These are phyloP conservation scores for Chitala chitala DNA, from an alignment of 2,113 vertebrate species.

Conservation along the genomic window DNA sequence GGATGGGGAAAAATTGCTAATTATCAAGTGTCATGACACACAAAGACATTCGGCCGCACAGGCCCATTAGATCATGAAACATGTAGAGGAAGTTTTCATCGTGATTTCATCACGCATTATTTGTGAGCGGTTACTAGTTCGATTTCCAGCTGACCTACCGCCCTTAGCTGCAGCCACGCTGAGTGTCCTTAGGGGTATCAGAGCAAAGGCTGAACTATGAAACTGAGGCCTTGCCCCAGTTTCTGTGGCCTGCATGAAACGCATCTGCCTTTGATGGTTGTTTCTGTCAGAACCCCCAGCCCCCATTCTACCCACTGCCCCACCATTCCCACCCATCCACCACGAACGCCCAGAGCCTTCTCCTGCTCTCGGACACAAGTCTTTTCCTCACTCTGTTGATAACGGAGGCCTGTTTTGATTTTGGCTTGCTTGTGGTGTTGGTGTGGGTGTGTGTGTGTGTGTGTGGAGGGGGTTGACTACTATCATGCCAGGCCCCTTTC, in stretches of 20 bases:
- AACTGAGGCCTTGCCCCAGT: conserved; percentile 34
- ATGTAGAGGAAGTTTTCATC: too few species aligned
- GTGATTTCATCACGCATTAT: too few species aligned
- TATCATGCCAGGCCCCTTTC: neutral
- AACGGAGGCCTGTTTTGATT: neutral
- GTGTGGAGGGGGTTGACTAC: neutral
- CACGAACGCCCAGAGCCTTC: neutral
- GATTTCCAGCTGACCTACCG: neutral
- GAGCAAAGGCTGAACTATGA: conserved; percentile 34
- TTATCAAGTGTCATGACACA: too few species aligned
- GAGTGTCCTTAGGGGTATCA: conserved; percentile 25
- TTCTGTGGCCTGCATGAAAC: conserved; percentile 43
- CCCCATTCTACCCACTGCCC: neutral
- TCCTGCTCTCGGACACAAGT: neutral
- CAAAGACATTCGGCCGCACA: too few species aligned
- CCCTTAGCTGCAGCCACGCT: neutral
- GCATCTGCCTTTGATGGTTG: conserved; percentile 44
- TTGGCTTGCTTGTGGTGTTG: too few species aligned
- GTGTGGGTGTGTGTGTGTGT: neutral
- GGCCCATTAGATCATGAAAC: too few species aligned
- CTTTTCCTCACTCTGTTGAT: neutral
- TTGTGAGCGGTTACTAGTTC: too few species aligned
- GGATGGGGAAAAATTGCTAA: too few species aligned
- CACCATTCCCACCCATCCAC: neutral
- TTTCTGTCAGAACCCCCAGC: conserved; percentile 42